These are phyloP conservation scores for Euschistus heros DNA, from an alignment of 1,140 invertebrate genomes.

Conservation along the genomic window DNA sequence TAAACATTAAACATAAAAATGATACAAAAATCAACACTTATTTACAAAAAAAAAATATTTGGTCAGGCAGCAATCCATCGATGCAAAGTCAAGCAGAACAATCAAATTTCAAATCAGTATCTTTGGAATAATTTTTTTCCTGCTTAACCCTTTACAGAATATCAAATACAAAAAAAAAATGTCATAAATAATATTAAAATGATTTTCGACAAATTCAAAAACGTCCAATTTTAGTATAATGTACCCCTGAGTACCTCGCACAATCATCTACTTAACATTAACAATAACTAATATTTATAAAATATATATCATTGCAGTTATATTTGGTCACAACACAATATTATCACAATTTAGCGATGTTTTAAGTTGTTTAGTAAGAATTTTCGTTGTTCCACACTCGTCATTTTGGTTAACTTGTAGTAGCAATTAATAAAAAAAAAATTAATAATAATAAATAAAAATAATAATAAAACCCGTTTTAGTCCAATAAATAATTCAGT, in stretches of 20 bases:
- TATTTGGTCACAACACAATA: constrained; percentile 18
- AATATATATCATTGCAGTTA: constrained; percentile 2
- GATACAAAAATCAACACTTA: constrained; percentile 17
- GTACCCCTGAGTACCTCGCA: constrained; percentile 7
- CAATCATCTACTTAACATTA: constrained; percentile 4
- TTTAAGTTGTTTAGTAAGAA: not conserved
- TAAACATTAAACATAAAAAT: not conserved
- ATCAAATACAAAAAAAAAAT: not conserved
- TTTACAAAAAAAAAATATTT: constrained; percentile 17
- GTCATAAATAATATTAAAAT: not conserved
- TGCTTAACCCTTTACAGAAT: constrained; percentile 1
- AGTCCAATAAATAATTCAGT: constrained; percentile 17
- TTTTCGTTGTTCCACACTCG: constrained; percentile 4
- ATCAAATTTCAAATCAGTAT: not conserved
- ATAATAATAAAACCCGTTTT: constrained; percentile 8
- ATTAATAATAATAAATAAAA: not conserved
- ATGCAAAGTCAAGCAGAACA: constrained; percentile 4
- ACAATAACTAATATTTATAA: constrained; percentile 7
- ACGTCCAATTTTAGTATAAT: not conserved
- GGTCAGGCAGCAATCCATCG: constrained; percentile 11
- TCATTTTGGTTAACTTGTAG: constrained; percentile 5
- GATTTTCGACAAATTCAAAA: too few species aligned
- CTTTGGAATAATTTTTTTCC: constrained; percentile 1
- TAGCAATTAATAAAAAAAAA: constrained; percentile 1
- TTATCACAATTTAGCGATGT: constrained; percentile 14